Conservation (phyloP, 2,888 invertebrate species). For the Sarcophaga rosellei region DNA sequence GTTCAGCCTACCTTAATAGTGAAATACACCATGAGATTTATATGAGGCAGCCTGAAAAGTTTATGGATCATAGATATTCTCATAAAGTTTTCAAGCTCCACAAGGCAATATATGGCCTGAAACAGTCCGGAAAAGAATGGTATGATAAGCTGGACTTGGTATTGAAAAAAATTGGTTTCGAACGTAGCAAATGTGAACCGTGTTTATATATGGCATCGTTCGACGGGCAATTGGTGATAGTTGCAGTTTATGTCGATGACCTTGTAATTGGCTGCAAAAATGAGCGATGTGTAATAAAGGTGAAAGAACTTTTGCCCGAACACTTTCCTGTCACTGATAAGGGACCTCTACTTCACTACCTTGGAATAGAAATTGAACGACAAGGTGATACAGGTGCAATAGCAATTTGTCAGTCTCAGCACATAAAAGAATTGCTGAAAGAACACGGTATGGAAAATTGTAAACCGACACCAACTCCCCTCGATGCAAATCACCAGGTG, state of each 20-base stretch:
- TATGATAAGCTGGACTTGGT: background rate
- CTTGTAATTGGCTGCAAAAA: constrained; percentile 11
- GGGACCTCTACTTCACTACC: background rate
- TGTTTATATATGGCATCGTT: background rate
- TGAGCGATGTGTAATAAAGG: background rate
- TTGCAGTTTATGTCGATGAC: constrained; percentile 24
- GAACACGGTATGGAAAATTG: constrained; percentile 21
- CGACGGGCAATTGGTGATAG: background rate
- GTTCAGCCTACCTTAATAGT: too few species aligned
- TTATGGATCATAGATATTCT: too few species aligned
- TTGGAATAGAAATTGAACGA: background rate
- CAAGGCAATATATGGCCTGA: background rate
- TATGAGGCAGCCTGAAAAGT: too few species aligned
- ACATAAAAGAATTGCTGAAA: background rate
- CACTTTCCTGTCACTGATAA: background rate
- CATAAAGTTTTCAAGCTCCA: background rate
- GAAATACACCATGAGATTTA: too few species aligned
- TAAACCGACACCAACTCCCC: constrained; percentile 6
- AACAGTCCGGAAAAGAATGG: background rate
- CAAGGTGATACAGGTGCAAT: background rate
- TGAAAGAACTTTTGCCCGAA: background rate
- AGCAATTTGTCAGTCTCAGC: background rate
- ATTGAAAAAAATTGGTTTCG: too few species aligned
- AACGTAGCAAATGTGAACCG: too few species aligned
- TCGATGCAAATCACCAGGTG: constrained; percentile 54